Evolutionary conservation across 2,797 vertebrate genomes (phyloP).

Genomic region (Semotilus atromaculatus): DNA sequence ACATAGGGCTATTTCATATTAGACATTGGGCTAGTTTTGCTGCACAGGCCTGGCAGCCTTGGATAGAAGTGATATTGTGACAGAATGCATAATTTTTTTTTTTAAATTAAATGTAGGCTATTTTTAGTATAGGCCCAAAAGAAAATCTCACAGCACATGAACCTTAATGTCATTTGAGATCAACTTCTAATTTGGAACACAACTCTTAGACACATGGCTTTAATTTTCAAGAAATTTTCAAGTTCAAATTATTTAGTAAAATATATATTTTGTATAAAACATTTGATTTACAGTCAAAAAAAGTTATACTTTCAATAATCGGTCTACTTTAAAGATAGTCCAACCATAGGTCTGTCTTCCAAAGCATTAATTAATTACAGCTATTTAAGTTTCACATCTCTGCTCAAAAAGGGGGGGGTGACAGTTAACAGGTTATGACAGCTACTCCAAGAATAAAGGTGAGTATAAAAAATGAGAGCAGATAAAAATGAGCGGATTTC

Average conservation of each 20-base stretch:
- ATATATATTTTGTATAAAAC: background rate
- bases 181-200: background rate
- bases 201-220: background rate
- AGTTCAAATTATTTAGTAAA: background rate
- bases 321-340: background rate
- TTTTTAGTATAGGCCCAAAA: background rate
- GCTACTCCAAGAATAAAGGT: constrained; percentile 9
- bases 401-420: background rate
- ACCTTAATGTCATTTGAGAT: background rate
- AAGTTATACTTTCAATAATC: background rate
- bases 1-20: background rate
- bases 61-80: background rate
- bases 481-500: background rate
- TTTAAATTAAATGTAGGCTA: background rate
- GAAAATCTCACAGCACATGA: background rate
- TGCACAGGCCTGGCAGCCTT: background rate
- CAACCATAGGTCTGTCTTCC: background rate
- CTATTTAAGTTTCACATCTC: background rate
- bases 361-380: background rate
- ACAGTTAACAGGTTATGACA: background rate
- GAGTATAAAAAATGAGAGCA: background rate
- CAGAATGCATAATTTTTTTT: background rate
- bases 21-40: background rate
- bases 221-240: background rate
- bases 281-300: too few species aligned